phyloP scores from a whole-genome alignment of 2,113 vertebrate genomes.

The Kobus ellipsiprymnus region DNA sequence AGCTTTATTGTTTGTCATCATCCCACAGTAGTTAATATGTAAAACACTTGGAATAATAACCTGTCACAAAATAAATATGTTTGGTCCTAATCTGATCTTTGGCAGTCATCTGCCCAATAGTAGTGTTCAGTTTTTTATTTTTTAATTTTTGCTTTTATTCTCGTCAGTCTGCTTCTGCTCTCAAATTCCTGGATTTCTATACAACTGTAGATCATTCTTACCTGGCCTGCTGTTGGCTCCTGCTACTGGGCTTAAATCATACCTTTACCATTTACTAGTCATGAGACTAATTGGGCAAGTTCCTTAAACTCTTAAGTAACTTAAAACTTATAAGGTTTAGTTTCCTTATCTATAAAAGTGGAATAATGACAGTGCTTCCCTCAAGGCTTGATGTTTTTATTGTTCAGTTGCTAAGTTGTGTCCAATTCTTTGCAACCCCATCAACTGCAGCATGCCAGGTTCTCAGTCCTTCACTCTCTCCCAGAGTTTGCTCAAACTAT shows the following conservation, averaged over 20 bases:
- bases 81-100: neutral
- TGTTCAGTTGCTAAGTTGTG: neutral
- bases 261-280: neutral
- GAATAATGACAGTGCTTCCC: neutral
- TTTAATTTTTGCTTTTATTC: neutral
- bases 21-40: neutral
- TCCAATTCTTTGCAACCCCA: neutral
- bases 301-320: neutral
- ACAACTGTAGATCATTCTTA: neutral
- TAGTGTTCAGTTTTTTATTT: neutral
- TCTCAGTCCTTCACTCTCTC: neutral
- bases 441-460: neutral
- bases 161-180: neutral
- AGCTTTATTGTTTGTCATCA: neutral
- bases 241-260: neutral
- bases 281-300: neutral
- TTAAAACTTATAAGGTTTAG: neutral
- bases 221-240: neutral
- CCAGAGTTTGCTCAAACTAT: neutral
- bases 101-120: neutral
- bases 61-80: neutral
- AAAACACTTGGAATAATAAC: neutral
- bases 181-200: neutral
- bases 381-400: neutral
- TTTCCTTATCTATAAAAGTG: neutral